A percentile compares a stretch with the other conserved stretches of the same genome.
phyloP scores from a whole-genome alignment of 1,140 invertebrate genomes.

The Geopemphigus sp. region DNA sequence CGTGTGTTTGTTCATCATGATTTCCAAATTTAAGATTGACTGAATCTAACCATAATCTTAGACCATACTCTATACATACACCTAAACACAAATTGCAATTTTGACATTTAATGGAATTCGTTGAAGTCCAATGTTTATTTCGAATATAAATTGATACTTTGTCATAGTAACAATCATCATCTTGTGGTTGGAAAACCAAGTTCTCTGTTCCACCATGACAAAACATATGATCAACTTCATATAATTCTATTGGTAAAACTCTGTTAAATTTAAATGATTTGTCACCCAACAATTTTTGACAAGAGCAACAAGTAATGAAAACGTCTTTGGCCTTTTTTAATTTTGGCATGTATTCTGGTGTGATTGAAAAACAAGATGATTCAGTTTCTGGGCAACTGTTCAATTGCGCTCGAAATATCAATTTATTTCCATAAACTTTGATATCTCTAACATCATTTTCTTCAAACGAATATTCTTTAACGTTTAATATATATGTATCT shows the following conservation, averaged over 20 bases:
- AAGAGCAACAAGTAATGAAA: conserved; percentile 4
- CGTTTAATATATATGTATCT: background rate
- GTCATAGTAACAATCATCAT: conserved; percentile 33
- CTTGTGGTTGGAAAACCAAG: conserved; percentile 28
- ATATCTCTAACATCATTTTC: conserved; percentile 28
- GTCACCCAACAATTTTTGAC: background rate
- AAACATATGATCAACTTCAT: conserved; percentile 39
- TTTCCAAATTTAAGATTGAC: conserved; percentile 19
- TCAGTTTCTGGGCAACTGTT: conserved; percentile 16
- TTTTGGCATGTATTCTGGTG: conserved; percentile 19
- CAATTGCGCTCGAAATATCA: conserved; percentile 30
- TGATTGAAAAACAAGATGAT: conserved; percentile 25
- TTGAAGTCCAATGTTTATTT: conserved; percentile 8
- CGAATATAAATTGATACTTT: conserved; percentile 41
- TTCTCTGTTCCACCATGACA: conserved; percentile 40
- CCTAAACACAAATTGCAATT: conserved; percentile 42
- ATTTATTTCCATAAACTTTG: conserved; percentile 25
- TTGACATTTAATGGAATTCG: background rate
- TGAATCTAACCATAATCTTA: conserved; percentile 36
- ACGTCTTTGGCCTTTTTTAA: conserved; percentile 13
- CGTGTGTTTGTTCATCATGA: background rate
- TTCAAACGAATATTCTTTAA: conserved; percentile 30
- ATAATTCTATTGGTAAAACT: conserved; percentile 32
- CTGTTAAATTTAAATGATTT: conserved; percentile 33
- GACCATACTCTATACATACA: background rate